Percentiles rank a stretch among this genome's conserved stretches.
These are phyloP conservation scores for Trachymyrmex cornetzi DNA, from an alignment of 1,140 invertebrate genomes.

Conservation along the genomic window DNA sequence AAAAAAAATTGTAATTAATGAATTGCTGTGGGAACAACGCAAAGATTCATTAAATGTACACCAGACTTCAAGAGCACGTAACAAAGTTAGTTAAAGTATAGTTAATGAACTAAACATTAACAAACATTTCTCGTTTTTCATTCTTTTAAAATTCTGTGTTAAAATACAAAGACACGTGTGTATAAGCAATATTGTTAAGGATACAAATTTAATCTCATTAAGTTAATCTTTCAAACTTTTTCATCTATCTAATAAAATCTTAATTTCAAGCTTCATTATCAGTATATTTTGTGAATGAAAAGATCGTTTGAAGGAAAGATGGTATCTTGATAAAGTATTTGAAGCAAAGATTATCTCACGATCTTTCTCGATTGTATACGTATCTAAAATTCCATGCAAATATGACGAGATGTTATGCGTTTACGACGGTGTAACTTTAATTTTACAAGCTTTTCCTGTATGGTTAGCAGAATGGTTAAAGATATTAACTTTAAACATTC, in stretches of 20 bases:
- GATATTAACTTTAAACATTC: constrained; percentile 57
- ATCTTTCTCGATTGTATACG: not conserved
- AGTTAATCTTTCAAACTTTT: not conserved
- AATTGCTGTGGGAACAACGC: not conserved
- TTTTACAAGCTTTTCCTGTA: constrained; percentile 36
- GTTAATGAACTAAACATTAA: not conserved
- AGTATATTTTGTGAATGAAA: not conserved
- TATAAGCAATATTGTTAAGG: not conserved
- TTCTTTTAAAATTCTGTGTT: constrained; percentile 1
- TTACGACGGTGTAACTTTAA: constrained; percentile 26
- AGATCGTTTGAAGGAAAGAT: not conserved
- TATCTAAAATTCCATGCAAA: constrained; percentile 8
- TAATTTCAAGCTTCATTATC: constrained; percentile 15
- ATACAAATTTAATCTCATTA: not conserved
- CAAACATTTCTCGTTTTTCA: not conserved
- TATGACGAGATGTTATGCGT: constrained; percentile 6
- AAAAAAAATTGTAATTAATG: constrained; percentile 23
- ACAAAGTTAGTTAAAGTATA: not conserved
- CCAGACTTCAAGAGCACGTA: not conserved
- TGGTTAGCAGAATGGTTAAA: constrained; percentile 5
- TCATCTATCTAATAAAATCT: constrained; percentile 1
- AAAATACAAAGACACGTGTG: not conserved
- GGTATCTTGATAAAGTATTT: not conserved
- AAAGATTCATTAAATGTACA: not conserved
- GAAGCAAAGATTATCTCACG: not conserved